Evolutionary conservation across 1,140 invertebrate genomes (phyloP).

Genomic region (Arion vulgaris): DNA sequence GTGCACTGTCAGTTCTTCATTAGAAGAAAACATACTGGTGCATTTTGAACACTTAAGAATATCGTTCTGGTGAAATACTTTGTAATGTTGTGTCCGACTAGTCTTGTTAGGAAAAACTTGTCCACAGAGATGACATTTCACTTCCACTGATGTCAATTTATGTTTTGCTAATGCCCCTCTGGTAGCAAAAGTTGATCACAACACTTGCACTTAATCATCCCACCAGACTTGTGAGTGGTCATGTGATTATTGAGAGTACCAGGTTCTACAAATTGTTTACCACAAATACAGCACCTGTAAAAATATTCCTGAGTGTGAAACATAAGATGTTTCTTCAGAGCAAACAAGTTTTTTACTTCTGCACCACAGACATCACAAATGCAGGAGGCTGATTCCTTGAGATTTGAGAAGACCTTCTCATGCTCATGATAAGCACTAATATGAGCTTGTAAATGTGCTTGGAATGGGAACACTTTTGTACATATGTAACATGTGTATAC

Average conservation of each 20-base stretch:
- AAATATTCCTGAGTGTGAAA: conserved; percentile 91
- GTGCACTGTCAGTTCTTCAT: conserved; percentile 9
- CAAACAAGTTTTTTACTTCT: conserved; percentile 87
- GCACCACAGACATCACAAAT: conserved; percentile 87
- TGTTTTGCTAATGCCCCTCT: conserved; percentile 26
- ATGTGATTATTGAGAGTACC: conserved; percentile 17
- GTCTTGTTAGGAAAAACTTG: conserved; percentile 89
- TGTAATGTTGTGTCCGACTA: conserved; percentile 90
- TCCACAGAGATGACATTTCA: conserved; percentile 79
- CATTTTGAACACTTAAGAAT: conserved; percentile 23
- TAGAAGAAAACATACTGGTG: conserved; percentile 11
- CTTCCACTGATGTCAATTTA: conserved; percentile 8
- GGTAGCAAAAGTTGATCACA: conserved; percentile 30
- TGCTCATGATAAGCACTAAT: background rate
- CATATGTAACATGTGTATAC: background rate
- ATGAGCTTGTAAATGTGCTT: conserved; percentile 18
- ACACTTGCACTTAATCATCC: conserved; percentile 29
- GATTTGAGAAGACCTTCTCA: background rate
- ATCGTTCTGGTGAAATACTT: conserved; percentile 75
- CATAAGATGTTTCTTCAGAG: conserved; percentile 90
- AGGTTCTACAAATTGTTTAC: conserved; percentile 8
- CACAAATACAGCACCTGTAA: conserved; percentile 70
- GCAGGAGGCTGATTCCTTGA: conserved; percentile 69
- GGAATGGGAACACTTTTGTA: conserved; percentile 16
- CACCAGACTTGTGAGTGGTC: conserved; percentile 18